These are phyloP conservation scores for Callosobruchus maculatus DNA, from an alignment of 2,888 invertebrate genomes.

Conservation along the genomic window DNA sequence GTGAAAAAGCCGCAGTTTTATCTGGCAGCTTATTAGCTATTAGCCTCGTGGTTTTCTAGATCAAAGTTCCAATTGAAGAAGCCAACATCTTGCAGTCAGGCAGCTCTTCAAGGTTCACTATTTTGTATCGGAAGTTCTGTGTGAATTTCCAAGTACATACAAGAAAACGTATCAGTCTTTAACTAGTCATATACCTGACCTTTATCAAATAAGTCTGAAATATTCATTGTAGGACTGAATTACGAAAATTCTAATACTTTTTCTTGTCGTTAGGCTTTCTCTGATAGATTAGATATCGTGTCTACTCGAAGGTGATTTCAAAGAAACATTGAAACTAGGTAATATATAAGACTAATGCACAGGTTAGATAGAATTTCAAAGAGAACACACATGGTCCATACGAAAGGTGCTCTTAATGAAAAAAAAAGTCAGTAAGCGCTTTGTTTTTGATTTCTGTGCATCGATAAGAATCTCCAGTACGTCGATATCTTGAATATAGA, in stretches of 20 bases:
- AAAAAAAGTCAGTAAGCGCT: constrained; percentile 28
- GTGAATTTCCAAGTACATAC: neutral
- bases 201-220: neutral
- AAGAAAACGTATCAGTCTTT: neutral
- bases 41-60: no score
- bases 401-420: constrained; percentile 27
- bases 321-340: constrained; percentile 19
- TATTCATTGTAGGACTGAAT: neutral
- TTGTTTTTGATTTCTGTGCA: constrained; percentile 16
- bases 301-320: constrained; percentile 1
- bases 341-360: constrained; percentile 35
- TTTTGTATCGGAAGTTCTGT: neutral
- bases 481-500: constrained; percentile 15
- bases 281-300: neutral
- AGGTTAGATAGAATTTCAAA: constrained; percentile 29
- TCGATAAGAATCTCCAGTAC: constrained; percentile 15
- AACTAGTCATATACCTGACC: neutral
- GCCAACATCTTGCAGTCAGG: neutral
- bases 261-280: neutral
- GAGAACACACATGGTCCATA: constrained; percentile 37
- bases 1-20: neutral
- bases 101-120: neutral
- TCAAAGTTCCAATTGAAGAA: neutral
- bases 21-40: neutral
- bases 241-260: neutral